phyloP scores from a whole-genome alignment of 2,888 invertebrate species.

The Gryllus longicercus region DNA sequence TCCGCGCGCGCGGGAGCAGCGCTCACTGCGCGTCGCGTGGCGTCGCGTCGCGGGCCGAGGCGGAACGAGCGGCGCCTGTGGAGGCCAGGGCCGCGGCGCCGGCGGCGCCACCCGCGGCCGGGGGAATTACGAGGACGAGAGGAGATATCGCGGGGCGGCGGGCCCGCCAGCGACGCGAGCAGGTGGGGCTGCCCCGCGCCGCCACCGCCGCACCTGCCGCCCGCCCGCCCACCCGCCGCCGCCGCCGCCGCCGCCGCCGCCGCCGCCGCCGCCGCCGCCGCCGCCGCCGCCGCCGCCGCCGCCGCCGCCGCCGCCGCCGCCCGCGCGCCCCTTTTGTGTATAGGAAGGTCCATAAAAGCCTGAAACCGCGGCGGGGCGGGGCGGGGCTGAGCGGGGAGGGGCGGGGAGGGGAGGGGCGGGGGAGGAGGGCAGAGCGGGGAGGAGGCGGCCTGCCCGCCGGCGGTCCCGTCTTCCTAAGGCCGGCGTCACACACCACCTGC shows the following conservation, averaged over 20 bases:
- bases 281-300: background rate
- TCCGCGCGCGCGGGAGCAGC: background rate
- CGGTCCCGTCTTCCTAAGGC: too few relatives aligned
- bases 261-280: background rate
- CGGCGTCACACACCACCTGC: too few relatives aligned
- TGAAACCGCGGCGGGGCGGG: background rate
- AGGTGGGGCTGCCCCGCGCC: background rate
- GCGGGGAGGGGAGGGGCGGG: too few relatives aligned
- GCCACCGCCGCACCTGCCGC: background rate
- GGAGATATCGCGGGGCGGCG: background rate
- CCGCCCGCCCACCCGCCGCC: too few relatives aligned
- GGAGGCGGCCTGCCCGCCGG: too few relatives aligned
- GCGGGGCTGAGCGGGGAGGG: background rate
- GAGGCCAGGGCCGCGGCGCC: background rate
- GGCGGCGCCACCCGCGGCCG: background rate
- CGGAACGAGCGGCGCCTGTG: background rate
- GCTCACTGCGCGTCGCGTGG: background rate
- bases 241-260: background rate
- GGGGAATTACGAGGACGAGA: background rate
- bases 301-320: background rate
- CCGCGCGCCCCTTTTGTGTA: background rate
- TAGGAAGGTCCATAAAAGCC: slow-evolving; percentile 1
- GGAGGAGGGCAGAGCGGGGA: too few relatives aligned
- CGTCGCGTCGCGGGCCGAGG: too few relatives aligned
- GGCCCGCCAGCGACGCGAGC: background rate